phyloP scores from a whole-genome alignment of 2,113 vertebrate species.

The Litocranius walleri region DNA sequence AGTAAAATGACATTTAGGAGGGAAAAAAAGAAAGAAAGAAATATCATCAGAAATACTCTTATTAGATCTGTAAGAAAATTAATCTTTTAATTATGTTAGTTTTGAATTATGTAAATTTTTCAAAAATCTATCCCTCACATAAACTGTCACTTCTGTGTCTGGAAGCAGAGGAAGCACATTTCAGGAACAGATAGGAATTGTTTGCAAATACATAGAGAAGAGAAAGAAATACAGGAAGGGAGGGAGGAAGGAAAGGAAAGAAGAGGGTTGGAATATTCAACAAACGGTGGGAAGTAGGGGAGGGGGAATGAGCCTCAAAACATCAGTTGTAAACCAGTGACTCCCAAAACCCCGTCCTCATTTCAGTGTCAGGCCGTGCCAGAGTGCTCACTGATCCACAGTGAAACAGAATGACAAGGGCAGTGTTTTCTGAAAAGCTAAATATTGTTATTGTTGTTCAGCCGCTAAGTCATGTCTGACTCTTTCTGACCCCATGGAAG shows the following conservation, averaged over 20 bases:
- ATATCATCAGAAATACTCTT: slow-evolving; percentile 6
- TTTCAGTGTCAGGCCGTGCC: neutral
- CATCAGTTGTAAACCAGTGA: neutral
- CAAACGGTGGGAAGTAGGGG: neutral
- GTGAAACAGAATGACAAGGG: neutral
- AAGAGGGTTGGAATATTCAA: neutral
- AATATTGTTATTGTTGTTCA: neutral
- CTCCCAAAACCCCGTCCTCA: neutral
- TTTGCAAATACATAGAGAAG: neutral
- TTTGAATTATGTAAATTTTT: slow-evolving; percentile 48
- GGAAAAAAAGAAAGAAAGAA: neutral
- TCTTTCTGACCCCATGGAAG: neutral
- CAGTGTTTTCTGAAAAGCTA: neutral
- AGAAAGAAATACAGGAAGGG: neutral
- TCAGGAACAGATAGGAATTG: neutral
- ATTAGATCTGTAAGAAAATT: slow-evolving; percentile 24
- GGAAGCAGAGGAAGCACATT: neutral
- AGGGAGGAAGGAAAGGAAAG: neutral
- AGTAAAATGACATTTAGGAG: slow-evolving; percentile 84
- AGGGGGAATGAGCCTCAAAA: neutral
- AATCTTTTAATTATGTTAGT: slow-evolving; percentile 31
- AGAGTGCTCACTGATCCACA: neutral
- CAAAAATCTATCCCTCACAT: neutral
- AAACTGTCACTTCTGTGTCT: neutral
- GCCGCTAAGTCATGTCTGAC: neutral